phyloP scores from a whole-genome alignment of 2,797 vertebrate genomes.

The Threskiornis aethiopicus region DNA sequence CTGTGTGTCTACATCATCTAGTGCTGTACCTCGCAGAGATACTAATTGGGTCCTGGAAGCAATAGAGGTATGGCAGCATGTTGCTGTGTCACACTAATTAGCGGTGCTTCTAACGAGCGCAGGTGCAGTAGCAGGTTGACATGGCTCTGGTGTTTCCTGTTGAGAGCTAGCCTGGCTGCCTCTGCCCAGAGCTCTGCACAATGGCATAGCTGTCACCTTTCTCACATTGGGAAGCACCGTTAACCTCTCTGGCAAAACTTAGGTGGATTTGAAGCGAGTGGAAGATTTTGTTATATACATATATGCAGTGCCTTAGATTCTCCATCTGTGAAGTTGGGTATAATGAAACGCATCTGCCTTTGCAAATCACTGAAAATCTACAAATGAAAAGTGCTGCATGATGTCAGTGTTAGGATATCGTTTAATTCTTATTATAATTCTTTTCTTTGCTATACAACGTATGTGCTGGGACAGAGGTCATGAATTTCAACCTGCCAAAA shows the following conservation, averaged over 20 bases:
- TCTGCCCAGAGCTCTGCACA: background rate
- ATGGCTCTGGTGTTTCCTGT: background rate
- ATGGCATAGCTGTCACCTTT: background rate
- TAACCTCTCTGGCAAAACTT: background rate
- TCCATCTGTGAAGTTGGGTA: background rate
- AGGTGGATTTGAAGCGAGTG: background rate
- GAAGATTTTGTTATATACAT: background rate
- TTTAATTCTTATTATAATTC: background rate
- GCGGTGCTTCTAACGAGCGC: conserved; percentile 24
- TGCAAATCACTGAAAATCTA: background rate
- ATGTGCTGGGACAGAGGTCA: background rate
- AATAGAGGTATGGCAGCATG: conserved; percentile 40
- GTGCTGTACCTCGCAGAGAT: conserved; percentile 23
- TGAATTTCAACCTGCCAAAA: background rate
- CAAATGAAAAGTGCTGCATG: background rate
- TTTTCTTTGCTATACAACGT: background rate
- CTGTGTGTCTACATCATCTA: background rate
- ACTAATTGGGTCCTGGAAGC: conserved; percentile 63
- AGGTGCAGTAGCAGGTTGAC: conserved; percentile 42
- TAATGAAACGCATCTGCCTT: background rate
- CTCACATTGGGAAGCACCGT: background rate
- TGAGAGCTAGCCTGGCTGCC: background rate
- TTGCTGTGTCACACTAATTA: conserved; percentile 60
- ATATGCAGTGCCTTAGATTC: background rate
- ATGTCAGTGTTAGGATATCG: background rate